A percentile compares a stretch with the other conserved stretches of the same genome.
Conservation (phyloP, 1,140 invertebrate species). For the Ectropis grisescens region DNA sequence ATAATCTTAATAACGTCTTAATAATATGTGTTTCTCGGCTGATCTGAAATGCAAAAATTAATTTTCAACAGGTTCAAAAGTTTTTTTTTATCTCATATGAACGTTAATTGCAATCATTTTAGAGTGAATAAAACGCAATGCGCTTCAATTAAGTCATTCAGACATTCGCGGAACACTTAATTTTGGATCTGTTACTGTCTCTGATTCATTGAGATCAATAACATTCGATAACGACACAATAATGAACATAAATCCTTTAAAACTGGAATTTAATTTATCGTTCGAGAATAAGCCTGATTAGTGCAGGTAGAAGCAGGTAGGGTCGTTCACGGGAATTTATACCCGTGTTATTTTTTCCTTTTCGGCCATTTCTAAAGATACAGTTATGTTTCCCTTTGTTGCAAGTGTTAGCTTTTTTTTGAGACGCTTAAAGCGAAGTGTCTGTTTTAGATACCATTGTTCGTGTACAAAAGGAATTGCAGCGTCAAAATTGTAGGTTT, state of each 20-base stretch:
- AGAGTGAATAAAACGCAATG: too few species aligned
- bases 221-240: too few species aligned
- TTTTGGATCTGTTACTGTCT: too few species aligned
- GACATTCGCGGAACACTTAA: slow-evolving; percentile 24
- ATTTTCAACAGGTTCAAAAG: too few species aligned
- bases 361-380: slow-evolving; percentile 39
- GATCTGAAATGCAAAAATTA: too few species aligned
- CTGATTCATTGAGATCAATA: too few species aligned
- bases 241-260: slow-evolving; percentile 48
- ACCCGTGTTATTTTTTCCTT: slow-evolving; percentile 41
- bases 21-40: too few species aligned
- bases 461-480: slow-evolving; percentile 3
- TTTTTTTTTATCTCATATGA: too few species aligned
- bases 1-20: too few species aligned
- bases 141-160: too few species aligned
- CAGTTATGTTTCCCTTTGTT: slow-evolving; percentile 47
- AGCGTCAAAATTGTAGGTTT: slow-evolving; percentile 9
- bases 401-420: slow-evolving; percentile 36
- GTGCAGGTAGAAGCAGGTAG: slow-evolving; percentile 25
- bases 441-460: slow-evolving; percentile 8
- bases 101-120: too few species aligned
- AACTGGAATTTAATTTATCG: slow-evolving; percentile 50
- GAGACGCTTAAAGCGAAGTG: too few species aligned
- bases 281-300: slow-evolving; percentile 41
- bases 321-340: slow-evolving; percentile 44